phyloP scores from a whole-genome alignment of 2,888 invertebrate species.

The Orthosia incerta region DNA sequence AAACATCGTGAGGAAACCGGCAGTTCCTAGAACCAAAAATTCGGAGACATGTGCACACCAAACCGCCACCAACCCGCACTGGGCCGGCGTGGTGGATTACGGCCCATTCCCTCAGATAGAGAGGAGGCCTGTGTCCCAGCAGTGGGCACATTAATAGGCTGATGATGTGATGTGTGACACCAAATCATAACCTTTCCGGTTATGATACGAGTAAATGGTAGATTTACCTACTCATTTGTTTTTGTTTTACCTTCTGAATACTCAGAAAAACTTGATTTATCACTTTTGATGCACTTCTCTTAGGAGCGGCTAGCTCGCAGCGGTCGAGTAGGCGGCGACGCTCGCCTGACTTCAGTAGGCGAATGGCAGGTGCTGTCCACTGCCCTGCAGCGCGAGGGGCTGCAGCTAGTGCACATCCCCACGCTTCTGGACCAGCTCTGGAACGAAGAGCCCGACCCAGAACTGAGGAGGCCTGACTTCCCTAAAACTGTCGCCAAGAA shows the following conservation, averaged over 20 bases:
- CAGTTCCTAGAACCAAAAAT: no score
- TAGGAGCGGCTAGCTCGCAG: conserved; percentile 82
- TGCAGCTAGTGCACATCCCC: conserved; percentile 90
- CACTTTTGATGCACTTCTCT: background rate
- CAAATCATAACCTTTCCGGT: background rate
- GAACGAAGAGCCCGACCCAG: conserved; percentile 89
- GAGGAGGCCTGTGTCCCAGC: no score
- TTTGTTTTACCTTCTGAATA: background rate
- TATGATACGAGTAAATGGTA: background rate
- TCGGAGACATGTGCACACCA: no score
- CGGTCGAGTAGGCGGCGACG: conserved; percentile 94
- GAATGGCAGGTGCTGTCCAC: conserved; percentile 92
- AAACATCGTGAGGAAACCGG: no score
- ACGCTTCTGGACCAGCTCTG: conserved; percentile 96
- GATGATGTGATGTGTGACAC: no score
- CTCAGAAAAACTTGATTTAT: background rate
- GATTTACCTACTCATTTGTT: background rate
- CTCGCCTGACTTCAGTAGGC: conserved; percentile 93
- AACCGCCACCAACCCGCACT: no score
- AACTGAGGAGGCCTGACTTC: conserved; percentile 89
- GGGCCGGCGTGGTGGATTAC: no score
- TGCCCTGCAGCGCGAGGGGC: conserved; percentile 88
- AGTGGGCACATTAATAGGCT: no score
- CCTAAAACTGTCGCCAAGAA: conserved; percentile 92
- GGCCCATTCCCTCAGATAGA: no score